Base-by-base conservation (phyloP, 2,797 vertebrate genomes). In the Amblyraja radiata region DNA sequence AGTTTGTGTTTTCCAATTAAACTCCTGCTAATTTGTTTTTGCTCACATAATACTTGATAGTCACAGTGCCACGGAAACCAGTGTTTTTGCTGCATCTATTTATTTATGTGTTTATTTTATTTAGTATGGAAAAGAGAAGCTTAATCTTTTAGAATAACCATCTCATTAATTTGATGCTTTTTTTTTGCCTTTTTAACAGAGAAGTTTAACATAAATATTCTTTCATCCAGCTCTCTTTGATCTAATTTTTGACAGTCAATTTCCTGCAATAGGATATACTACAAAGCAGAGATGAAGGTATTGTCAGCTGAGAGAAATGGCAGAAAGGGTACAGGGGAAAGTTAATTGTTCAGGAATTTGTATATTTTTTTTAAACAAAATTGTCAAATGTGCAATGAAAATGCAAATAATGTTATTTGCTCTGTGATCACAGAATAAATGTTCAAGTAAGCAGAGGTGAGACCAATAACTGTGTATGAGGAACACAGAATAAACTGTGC, bases 401-500 rank as follows among this genome's bases (percentile, higher is more conserved):
- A 92, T 74, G 90, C 71, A 92, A 92, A 92, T 92, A 23, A 92
- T 92, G 90, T 92, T 92, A 73, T 74, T 92, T 92, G 71, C 90
- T 74, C 90, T 39, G 76, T 74, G 71, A 91, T 91, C 90, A 74
- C 71, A 46, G 65, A 91, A 91, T 68, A 76, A 92, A 92, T 92
- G 90, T 74, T 92, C 71, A 54, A 74, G 90, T 92, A 76, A 92
- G 71, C 46, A 54, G 90, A 92, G 90, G 90, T 32, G 58, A 77
- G 93, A 68, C 94, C 95, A 91, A 86, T 93, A 83, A 93, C 58
- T 90, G 65, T 93, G 71, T 93, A 93, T 94, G 94, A 95, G 94
- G 94, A 94, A 93, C 63, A 93, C 79, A 94, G 80, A 92, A 95
- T 83, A 94, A 93, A 91, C 71, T 2, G 28, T 93, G 93, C 95